These are phyloP conservation scores for Listrodromus nycthemerus DNA, from an alignment of 2,888 invertebrate species.

Conservation along the genomic window DNA sequence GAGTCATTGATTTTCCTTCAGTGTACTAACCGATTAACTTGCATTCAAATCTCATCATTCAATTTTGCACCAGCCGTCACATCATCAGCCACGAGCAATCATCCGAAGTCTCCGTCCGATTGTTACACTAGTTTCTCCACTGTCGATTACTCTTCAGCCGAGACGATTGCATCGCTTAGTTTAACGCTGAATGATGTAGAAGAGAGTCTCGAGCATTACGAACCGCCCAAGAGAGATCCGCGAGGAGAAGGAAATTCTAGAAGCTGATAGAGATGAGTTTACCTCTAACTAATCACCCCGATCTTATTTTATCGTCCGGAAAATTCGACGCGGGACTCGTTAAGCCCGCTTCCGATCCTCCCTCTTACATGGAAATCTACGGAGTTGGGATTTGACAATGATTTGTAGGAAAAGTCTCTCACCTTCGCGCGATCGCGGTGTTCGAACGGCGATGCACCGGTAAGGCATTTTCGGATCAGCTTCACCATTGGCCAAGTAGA, in stretches of 20 bases:
- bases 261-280: slow-evolving; percentile 48
- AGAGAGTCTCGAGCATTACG: neutral
- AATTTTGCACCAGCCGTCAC: no score
- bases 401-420: neutral
- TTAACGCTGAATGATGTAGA: neutral
- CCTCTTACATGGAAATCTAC: slow-evolving; percentile 12
- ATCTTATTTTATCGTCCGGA: slow-evolving; percentile 73
- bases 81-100: no score
- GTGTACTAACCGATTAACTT: no score
- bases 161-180: neutral
- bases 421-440: neutral
- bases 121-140: neutral
- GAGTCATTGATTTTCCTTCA: no score
- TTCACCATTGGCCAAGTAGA: no score
- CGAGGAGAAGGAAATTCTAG: neutral
- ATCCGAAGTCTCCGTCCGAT: neutral
- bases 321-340: slow-evolving; percentile 66
- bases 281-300: slow-evolving; percentile 73
- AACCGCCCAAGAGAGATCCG: neutral
- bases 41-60: no score
- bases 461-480: neutral
- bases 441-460: no score
- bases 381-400: slow-evolving; percentile 9
- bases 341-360: slow-evolving; percentile 54
- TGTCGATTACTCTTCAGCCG: neutral